Evolutionary conservation across 2,113 vertebrate species (phyloP).

Genomic region (Esox niger): DNA sequence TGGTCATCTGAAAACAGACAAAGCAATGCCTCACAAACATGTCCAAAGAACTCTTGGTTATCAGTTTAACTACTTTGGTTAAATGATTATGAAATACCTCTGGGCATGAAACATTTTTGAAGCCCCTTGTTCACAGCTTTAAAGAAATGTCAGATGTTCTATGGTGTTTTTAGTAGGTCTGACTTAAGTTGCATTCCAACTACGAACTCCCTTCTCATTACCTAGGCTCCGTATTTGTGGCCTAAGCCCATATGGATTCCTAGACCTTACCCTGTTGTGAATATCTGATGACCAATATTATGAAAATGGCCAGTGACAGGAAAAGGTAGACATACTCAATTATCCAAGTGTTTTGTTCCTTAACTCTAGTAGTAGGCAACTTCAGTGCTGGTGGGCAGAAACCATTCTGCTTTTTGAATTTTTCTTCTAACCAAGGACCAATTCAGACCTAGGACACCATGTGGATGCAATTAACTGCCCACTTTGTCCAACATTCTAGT

Average conservation of each 20-base stretch:
- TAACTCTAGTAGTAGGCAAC: too few relatives aligned
- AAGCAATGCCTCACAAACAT: conserved; percentile 23
- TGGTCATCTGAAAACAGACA: conserved; percentile 37
- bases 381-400: too few relatives aligned
- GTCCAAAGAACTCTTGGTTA: conserved; percentile 28
- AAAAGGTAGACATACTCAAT: conserved; percentile 12
- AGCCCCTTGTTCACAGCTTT: conserved; percentile 15
- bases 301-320: neutral
- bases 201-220: conserved; percentile 10
- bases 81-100: conserved; percentile 27
- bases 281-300: too few relatives aligned
- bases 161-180: conserved; percentile 27
- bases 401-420: too few relatives aligned
- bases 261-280: too few relatives aligned
- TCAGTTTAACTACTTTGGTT: conserved; percentile 58
- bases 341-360: too few relatives aligned
- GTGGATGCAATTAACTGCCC: too few relatives aligned
- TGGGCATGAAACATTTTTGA: neutral
- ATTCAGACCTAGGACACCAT: too few relatives aligned
- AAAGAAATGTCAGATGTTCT: conserved; percentile 13
- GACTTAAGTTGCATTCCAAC: conserved; percentile 36
- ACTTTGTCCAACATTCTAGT: too few relatives aligned
- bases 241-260: too few relatives aligned
- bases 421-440: too few relatives aligned
- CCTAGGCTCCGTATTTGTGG: neutral